Evolutionary conservation across 2,113 vertebrate genomes (phyloP).

Genomic region (Spea bombifrons): DNA sequence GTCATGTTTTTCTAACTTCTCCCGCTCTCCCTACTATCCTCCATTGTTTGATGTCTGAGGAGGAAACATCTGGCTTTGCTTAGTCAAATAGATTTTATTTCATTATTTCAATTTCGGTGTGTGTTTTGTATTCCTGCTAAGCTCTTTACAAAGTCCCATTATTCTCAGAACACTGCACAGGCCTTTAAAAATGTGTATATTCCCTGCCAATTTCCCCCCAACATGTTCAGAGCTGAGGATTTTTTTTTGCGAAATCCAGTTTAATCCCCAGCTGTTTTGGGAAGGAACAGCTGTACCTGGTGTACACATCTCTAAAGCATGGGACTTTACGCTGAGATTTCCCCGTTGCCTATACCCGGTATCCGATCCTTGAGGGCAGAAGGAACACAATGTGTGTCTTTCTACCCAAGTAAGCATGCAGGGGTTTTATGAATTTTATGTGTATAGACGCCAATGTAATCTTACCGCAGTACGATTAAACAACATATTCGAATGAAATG

Average conservation of each 20-base stretch:
- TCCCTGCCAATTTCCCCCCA: slow-evolving; percentile 34
- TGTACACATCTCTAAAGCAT: slow-evolving; percentile 1
- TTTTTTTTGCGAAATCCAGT: slow-evolving; percentile 30
- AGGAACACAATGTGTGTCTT: too few species aligned
- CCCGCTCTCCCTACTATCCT: background rate
- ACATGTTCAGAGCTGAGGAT: slow-evolving; percentile 22
- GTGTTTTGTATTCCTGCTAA: slow-evolving; percentile 33
- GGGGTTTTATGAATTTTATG: too few species aligned
- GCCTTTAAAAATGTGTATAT: slow-evolving; percentile 26
- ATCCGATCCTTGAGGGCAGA: background rate
- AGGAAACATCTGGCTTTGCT: slow-evolving; percentile 36
- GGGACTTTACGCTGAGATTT: background rate
- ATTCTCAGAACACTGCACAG: slow-evolving; percentile 21
- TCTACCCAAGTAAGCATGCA: too few species aligned
- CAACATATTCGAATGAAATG: too few species aligned
- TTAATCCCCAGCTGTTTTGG: slow-evolving; percentile 44
- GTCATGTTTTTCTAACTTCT: background rate
- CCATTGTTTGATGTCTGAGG: slow-evolving; percentile 10
- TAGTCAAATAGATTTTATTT: slow-evolving; percentile 36
- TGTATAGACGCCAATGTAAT: too few species aligned
- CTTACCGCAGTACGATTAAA: too few species aligned
- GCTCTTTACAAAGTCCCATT: slow-evolving; percentile 42
- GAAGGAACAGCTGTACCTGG: slow-evolving; percentile 37
- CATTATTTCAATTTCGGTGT: slow-evolving; percentile 21
- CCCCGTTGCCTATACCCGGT: background rate